Base-by-base conservation (phyloP, 2,797 vertebrate species). In the Cryptoprocta ferox region DNA sequence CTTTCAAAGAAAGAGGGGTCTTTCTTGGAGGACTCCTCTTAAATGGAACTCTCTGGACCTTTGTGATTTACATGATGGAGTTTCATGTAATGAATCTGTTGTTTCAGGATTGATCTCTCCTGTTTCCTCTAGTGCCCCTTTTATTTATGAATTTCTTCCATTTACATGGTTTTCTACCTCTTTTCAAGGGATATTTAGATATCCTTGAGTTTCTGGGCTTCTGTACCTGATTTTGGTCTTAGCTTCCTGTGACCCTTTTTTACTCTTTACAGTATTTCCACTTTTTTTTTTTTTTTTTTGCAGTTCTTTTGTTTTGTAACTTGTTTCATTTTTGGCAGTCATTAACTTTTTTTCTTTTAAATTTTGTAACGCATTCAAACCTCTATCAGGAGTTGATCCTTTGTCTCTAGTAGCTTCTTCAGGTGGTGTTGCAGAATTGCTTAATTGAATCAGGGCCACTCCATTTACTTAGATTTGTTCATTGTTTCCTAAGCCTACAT, bases 251-350 rank as follows among this genome's bases (percentile, higher is more conserved):
- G 76, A 89, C 32, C 35, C 21, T 83, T 78, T 81, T 86, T 48
- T 42, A 61, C 21, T 75, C n/a, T 45, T 88, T 45, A 61, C 12
- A 84, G 12, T 14, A 83, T 84, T 90, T 65, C 42, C 65, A 89
- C 12, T 6, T 53, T 53, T 18, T 48, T 48, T 48, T 48, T 15
- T 50, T n/a, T n/a, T 84, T 56, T 83, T 65, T 78, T 83, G 16
- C 28, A 28, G 45, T 75, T 59, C 68, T 98, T 89, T 4, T 1
- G 53, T 85, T 97, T 80, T 90, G 53, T 35, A 82, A 92, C 21
- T 66, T 37, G 56, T 78, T 95, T 94, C 90, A 71, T 85, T 97
- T 96, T 96, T 89, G 82, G 68, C 37, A 68, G 53, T 82, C 61
- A 78, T 80, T 80, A 42, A 15, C 6, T 93, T 91, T 80, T 61